Evolutionary conservation across 2,888 invertebrate species (phyloP).

Genomic region (Nephrotoma appendiculata): DNA sequence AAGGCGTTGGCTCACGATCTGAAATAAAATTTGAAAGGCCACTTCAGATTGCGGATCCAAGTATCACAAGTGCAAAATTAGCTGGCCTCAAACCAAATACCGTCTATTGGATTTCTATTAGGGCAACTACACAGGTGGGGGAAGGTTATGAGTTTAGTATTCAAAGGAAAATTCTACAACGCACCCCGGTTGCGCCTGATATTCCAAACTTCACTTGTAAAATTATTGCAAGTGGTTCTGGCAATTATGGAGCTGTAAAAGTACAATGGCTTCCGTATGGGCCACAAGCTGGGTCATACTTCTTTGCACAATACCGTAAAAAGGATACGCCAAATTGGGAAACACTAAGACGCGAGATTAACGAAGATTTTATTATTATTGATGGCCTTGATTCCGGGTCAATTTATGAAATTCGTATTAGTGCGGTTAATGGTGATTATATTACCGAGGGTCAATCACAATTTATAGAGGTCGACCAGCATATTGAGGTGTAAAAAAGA

Average conservation of each 20-base stretch:
- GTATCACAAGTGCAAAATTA: slow-evolving; percentile 64
- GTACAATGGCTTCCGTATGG: slow-evolving; percentile 69
- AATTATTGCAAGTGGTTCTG: slow-evolving; percentile 51
- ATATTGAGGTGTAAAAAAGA: no score
- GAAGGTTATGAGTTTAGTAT: slow-evolving; percentile 75
- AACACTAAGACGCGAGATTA: slow-evolving; percentile 49
- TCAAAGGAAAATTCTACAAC: slow-evolving; percentile 56
- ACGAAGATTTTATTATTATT: slow-evolving; percentile 55
- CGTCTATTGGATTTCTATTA: slow-evolving; percentile 75
- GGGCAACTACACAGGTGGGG: slow-evolving; percentile 77
- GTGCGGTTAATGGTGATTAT: slow-evolving; percentile 78
- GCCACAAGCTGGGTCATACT: slow-evolving; percentile 82
- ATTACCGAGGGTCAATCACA: slow-evolving; percentile 54
- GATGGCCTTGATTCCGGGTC: slow-evolving; percentile 67
- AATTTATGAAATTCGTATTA: slow-evolving; percentile 75
- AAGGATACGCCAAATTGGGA: slow-evolving; percentile 58
- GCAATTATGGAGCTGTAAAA: slow-evolving; percentile 52
- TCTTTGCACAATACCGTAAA: slow-evolving; percentile 65
- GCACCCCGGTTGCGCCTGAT: slow-evolving; percentile 39
- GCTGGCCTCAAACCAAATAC: slow-evolving; percentile 72
- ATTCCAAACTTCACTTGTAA: slow-evolving; percentile 54
- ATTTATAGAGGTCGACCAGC: slow-evolving; percentile 42
- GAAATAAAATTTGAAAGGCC: slow-evolving; percentile 53
- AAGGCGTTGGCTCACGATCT: slow-evolving; percentile 46
- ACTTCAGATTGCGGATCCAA: slow-evolving; percentile 65